Percentiles rank a stretch among this genome's conserved stretches.
These are phyloP conservation scores for Rhinoraja longicauda DNA, from an alignment of 2,797 vertebrate genomes.

Conservation along the genomic window DNA sequence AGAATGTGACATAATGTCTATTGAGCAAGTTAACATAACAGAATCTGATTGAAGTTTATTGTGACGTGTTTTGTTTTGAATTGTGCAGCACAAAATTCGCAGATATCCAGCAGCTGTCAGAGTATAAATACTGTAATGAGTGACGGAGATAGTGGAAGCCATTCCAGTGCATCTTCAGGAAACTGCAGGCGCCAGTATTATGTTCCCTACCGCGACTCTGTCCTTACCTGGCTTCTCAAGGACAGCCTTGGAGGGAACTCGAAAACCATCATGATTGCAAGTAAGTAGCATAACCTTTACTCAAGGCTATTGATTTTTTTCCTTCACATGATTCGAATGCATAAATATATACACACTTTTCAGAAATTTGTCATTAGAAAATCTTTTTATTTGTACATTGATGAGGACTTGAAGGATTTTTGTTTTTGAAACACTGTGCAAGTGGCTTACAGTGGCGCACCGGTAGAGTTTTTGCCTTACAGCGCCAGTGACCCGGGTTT, in stretches of 20 bases:
- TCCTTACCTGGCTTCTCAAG: constrained; percentile 94
- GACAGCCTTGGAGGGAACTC: constrained; percentile 96
- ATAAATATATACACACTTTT: background rate
- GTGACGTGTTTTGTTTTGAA: background rate
- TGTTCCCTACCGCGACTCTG: constrained; percentile 91
- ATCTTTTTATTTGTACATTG: too few relatives aligned
- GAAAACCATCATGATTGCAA: constrained; percentile 95
- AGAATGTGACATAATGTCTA: background rate
- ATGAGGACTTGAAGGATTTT: too few relatives aligned
- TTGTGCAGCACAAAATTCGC: constrained; percentile 85
- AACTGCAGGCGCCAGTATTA: constrained; percentile 71
- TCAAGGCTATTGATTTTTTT: background rate
- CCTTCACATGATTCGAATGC: background rate
- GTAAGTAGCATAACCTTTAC: constrained; percentile 60
- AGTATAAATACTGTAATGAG: constrained; percentile 79
- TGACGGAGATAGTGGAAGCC: constrained; percentile 70
- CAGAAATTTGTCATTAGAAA: too few relatives aligned
- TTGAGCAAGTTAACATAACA: too few relatives aligned
- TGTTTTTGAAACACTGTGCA: too few relatives aligned
- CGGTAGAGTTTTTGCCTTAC: too few relatives aligned
- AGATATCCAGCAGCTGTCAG: constrained; percentile 89
- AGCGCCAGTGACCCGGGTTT: too few relatives aligned
- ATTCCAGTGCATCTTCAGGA: constrained; percentile 62
- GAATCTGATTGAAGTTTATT: background rate
- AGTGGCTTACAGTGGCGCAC: too few relatives aligned